These are phyloP conservation scores for Chelonus formosanus DNA, from an alignment of 2,888 invertebrate genomes.

Conservation along the genomic window DNA sequence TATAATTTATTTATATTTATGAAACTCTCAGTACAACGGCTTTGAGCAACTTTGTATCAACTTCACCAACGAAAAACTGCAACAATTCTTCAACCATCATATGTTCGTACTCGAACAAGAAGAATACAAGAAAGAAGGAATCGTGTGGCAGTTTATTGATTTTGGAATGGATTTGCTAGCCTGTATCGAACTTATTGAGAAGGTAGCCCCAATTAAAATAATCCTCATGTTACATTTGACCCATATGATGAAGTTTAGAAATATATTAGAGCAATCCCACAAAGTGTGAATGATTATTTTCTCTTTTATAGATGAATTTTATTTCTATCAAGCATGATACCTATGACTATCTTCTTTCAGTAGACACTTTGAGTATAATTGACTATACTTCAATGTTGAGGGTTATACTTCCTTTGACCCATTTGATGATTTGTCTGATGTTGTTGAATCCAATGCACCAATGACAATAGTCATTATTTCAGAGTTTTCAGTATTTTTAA, in stretches of 20 bases:
- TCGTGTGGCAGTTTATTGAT: conserved; percentile 98
- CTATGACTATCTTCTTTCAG: too few species aligned
- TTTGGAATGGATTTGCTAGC: conserved; percentile 99
- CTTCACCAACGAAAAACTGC: conserved; percentile 99
- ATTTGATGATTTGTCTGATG: too few species aligned
- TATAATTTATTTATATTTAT: neutral
- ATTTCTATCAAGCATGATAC: too few species aligned
- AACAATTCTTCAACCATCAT: conserved; percentile 99
- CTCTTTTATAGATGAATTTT: too few species aligned
- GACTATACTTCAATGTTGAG: too few species aligned
- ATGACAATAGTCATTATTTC: too few species aligned
- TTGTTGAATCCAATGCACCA: too few species aligned
- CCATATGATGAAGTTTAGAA: neutral
- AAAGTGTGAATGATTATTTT: too few species aligned
- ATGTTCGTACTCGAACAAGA: conserved; percentile 99
- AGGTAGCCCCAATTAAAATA: conserved; percentile 71
- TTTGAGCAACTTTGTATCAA: conserved; percentile 99
- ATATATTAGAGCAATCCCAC: too few species aligned
- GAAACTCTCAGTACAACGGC: conserved; percentile 83
- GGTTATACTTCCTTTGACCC: too few species aligned
- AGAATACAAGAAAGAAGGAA: conserved; percentile 97
- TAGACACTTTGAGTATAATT: too few species aligned
- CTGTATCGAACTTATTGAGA: conserved; percentile 98
- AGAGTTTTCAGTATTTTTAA: too few species aligned
- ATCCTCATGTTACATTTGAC: neutral